Conservation (phyloP, 2,888 invertebrate genomes). For the Ypsolopha scabrella region DNA sequence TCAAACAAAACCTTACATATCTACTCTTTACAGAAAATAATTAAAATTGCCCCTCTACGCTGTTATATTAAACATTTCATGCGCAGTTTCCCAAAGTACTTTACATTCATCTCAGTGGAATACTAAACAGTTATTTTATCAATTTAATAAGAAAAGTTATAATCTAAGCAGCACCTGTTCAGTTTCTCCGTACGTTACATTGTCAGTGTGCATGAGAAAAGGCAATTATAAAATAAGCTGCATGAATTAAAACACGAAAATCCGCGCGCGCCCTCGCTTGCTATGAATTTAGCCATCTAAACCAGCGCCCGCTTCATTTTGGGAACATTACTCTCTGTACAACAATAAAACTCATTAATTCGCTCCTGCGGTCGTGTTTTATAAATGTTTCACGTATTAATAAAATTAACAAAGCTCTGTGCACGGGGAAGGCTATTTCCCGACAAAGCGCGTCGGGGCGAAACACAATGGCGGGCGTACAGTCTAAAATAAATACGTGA, state of each 20-base stretch:
- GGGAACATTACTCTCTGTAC: slow-evolving; percentile 54
- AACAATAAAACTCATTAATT: slow-evolving; percentile 69
- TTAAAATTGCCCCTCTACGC: not conserved
- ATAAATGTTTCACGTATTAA: slow-evolving; percentile 70
- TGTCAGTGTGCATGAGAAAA: slow-evolving; percentile 21
- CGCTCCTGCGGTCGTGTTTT: slow-evolving; percentile 58
- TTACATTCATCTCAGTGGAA: not conserved
- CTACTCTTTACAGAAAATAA: not conserved
- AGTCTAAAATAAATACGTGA: slow-evolving; percentile 68
- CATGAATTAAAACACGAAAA: slow-evolving; percentile 48
- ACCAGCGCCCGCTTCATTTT: slow-evolving; percentile 42
- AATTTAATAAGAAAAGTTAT: slow-evolving; percentile 31
- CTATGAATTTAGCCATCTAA: slow-evolving; percentile 41
- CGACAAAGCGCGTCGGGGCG: slow-evolving; percentile 61
- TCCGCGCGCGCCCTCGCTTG: slow-evolving; percentile 23
- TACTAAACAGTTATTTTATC: slow-evolving; percentile 24
- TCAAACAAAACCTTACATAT: not conserved
- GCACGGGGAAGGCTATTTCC: slow-evolving; percentile 56
- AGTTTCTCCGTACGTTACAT: slow-evolving; percentile 22
- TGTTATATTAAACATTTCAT: not conserved
- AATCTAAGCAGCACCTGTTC: slow-evolving; percentile 40
- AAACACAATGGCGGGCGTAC: slow-evolving; percentile 36
- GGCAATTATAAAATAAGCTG: slow-evolving; percentile 45
- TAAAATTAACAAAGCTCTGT: slow-evolving; percentile 67
- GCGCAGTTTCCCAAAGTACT: not conserved